phyloP scores from a whole-genome alignment of 2,888 invertebrate species.

The Acanthosoma haemorrhoidale region DNA sequence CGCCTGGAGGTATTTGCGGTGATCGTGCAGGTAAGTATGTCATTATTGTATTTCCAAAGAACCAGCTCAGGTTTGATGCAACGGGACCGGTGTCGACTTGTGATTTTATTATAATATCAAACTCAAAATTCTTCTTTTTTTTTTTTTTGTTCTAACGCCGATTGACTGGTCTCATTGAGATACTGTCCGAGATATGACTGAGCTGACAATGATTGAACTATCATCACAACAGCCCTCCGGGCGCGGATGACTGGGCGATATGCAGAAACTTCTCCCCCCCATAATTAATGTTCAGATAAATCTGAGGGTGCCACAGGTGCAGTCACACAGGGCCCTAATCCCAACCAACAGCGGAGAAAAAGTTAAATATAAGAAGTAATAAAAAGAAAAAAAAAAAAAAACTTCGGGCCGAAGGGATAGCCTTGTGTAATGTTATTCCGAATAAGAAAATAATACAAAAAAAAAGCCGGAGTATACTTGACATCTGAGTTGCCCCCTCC shows the following conservation, averaged over 20 bases:
- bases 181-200: too few relatives aligned
- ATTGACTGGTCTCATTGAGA: too few relatives aligned
- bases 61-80: too few relatives aligned
- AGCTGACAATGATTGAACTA: background rate
- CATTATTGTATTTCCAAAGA: too few relatives aligned
- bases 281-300: background rate
- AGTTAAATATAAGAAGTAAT: background rate
- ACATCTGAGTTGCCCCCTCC: slow-evolving; percentile 22
- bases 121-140: too few relatives aligned
- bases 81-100: too few relatives aligned
- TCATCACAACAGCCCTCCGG: background rate
- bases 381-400: background rate
- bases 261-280: background rate
- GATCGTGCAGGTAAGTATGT: too few relatives aligned
- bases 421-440: background rate
- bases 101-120: too few relatives aligned
- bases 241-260: background rate
- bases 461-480: background rate
- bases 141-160: too few relatives aligned
- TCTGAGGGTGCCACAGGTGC: background rate
- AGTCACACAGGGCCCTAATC: background rate
- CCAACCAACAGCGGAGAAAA: background rate
- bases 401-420: background rate
- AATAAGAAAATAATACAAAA: slow-evolving; percentile 7
- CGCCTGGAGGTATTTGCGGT: too few relatives aligned